Percentiles rank a stretch among this genome's conserved stretches.
phyloP scores from a whole-genome alignment of 2,888 invertebrate genomes.

The Rambutsinella grinnellia region DNA sequence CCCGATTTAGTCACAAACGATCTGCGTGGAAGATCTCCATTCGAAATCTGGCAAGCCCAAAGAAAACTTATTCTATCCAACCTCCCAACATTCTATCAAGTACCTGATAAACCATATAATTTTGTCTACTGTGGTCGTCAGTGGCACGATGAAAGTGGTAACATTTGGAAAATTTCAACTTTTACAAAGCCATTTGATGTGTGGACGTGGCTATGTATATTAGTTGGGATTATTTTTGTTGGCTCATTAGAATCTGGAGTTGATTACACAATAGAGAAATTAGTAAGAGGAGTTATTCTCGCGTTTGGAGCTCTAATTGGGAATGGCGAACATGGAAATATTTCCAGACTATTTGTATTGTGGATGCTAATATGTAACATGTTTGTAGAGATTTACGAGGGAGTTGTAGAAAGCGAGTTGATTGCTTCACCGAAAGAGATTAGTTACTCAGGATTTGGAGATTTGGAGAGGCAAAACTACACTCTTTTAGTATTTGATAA shows the following conservation, averaged over 20 bases:
- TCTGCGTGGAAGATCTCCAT: too few relatives aligned
- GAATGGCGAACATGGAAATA: not conserved
- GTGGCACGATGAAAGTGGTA: not conserved
- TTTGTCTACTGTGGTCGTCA: not conserved
- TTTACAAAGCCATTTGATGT: not conserved
- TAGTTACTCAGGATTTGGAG: too few relatives aligned
- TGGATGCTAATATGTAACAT: not conserved
- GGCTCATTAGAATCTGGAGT: not conserved
- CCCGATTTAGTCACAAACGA: too few relatives aligned
- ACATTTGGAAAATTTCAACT: not conserved
- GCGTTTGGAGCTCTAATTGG: not conserved
- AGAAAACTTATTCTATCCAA: too few relatives aligned
- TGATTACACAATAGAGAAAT: not conserved
- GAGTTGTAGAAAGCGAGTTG: too few relatives aligned
- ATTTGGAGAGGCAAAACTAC: too few relatives aligned
- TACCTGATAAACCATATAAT: too few relatives aligned
- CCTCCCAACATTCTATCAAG: too few relatives aligned
- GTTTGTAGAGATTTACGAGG: too few relatives aligned
- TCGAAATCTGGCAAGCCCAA: too few relatives aligned
- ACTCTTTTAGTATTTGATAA: too few relatives aligned
- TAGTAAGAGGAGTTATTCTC: not conserved
- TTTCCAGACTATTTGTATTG: not conserved
- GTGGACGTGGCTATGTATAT: not conserved
- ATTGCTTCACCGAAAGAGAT: too few relatives aligned
- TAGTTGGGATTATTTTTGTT: not conserved